phyloP scores from a whole-genome alignment of 1,140 invertebrate species.

The Formica exsecta region DNA sequence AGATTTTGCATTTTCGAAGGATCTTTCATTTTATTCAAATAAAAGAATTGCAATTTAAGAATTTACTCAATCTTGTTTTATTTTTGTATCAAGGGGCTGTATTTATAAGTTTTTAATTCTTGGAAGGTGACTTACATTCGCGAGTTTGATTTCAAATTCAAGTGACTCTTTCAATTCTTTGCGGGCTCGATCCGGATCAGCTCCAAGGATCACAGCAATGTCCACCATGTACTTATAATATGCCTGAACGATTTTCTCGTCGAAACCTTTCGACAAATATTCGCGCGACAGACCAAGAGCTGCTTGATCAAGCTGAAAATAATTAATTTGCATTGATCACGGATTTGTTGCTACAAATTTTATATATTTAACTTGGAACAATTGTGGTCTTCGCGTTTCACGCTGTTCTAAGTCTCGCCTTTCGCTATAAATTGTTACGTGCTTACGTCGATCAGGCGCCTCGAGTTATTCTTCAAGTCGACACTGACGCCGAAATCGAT shows the following conservation, averaged over 20 bases:
- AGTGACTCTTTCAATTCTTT: slow-evolving; percentile 93
- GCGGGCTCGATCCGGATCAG: slow-evolving; percentile 90
- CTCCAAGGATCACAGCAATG: slow-evolving; percentile 95
- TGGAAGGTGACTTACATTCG: slow-evolving; percentile 91
- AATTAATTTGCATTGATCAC: not conserved
- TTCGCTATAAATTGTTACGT: not conserved
- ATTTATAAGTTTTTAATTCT: too few species aligned
- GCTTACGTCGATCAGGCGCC: slow-evolving; percentile 95
- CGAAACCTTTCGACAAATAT: slow-evolving; percentile 94
- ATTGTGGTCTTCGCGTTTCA: not conserved
- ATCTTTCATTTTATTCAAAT: not conserved
- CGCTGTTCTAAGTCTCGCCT: not conserved
- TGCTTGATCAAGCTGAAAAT: slow-evolving; percentile 95
- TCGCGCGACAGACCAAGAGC: slow-evolving; percentile 95
- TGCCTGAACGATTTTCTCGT: slow-evolving; percentile 92
- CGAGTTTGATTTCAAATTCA: slow-evolving; percentile 96
- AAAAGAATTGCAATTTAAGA: not conserved
- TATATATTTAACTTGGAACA: not conserved
- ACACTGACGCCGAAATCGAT: slow-evolving; percentile 96
- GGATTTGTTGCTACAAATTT: not conserved
- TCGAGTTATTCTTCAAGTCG: slow-evolving; percentile 96
- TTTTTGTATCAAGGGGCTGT: not conserved
- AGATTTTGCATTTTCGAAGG: not conserved
- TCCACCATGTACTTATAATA: slow-evolving; percentile 95
- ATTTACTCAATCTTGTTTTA: not conserved